A percentile compares a stretch with the other conserved stretches of the same genome.
Evolutionary conservation across 2,797 vertebrate genomes (phyloP).

Genomic region (Peromyscus melanophrys): DNA sequence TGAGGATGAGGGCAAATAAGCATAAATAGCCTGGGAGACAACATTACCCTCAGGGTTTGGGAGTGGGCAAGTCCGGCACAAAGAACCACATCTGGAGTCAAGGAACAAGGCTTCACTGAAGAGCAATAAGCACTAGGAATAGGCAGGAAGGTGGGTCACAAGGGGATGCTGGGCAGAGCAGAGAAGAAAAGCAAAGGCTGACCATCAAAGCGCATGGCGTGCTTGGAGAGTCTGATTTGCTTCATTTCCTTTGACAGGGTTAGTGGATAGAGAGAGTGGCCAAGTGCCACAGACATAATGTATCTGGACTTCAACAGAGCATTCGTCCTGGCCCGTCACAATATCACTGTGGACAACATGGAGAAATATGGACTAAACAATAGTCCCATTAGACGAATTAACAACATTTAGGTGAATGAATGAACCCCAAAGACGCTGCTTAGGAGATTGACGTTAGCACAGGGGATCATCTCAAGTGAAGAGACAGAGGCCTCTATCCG

Average conservation of each 20-base stretch:
- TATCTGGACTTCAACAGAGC: conserved; percentile 74
- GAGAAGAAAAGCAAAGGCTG: neutral
- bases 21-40: conserved; percentile 19
- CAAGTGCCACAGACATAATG: conserved; percentile 69
- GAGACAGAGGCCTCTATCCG: neutral
- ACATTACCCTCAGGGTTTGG: conserved; percentile 3
- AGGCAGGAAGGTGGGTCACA: neutral
- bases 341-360: conserved; percentile 83
- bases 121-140: neutral
- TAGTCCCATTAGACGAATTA: conserved; percentile 80
- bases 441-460: conserved; percentile 68
- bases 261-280: conserved; percentile 64
- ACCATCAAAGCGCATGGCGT: neutral
- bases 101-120: conserved; percentile 2
- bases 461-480: conserved; percentile 25
- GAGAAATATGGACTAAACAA: conserved; percentile 78
- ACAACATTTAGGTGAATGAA: conserved; percentile 81
- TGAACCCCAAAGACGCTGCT: conserved; percentile 75
- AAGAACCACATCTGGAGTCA: conserved; percentile 54
- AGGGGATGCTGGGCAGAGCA: conserved; percentile 22
- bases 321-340: conserved; percentile 70
- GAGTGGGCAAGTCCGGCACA: neutral
- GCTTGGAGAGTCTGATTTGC: conserved; percentile 69
- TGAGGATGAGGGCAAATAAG: neutral
- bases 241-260: conserved; percentile 83